Base-by-base conservation (phyloP, 2,797 vertebrate species). In the Enteromius radiatus region DNA sequence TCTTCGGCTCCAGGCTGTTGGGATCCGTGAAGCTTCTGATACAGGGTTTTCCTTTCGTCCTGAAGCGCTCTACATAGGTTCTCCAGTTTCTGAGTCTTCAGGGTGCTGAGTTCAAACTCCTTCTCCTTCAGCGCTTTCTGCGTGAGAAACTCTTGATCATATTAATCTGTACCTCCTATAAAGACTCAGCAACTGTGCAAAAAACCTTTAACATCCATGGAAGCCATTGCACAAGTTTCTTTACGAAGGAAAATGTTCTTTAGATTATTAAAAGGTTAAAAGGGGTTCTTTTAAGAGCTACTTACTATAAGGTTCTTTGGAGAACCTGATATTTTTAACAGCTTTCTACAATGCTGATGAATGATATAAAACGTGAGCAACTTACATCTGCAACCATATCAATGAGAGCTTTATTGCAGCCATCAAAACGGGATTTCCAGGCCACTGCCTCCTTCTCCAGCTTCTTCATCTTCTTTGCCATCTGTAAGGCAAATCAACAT, bases 381-480 rank as follows among this genome's bases (percentile, higher is more conserved):
- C 95, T 96, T 89, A 99, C 98, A 92, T 99, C 98, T 90, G 97
- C 93, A 85, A 97, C 97, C 98, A 99, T 99, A 86, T 98, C 97
- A 85, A 99, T 1, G 47, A 99, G 95, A 1, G 94, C 95, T 92
- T 96, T 97, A 93, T 99, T 99, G 86, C 98, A 99, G 90, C 94
- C 95, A 84, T 99, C 98, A 92, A 99, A 99, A 69, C 98, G 96
- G 73, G 92, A 92, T 93, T 97, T 99, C 98, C 98, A 99, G 0
- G 95, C 95, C 88, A 95, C 95, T 23, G 97, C 97, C 89, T 99
- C 98, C 85, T 99, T 99, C 87, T 99, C 98, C 90, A 99, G 80
- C 90, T 98, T 99, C 88, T 94, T 99, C 96, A 99, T 99, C 93
- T 97, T 99, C 94, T 99, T 99, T 21, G 96, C 95, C 95, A 99